Base-by-base conservation (phyloP, 2,113 vertebrate genomes). In the Zosterops japonicus region DNA sequence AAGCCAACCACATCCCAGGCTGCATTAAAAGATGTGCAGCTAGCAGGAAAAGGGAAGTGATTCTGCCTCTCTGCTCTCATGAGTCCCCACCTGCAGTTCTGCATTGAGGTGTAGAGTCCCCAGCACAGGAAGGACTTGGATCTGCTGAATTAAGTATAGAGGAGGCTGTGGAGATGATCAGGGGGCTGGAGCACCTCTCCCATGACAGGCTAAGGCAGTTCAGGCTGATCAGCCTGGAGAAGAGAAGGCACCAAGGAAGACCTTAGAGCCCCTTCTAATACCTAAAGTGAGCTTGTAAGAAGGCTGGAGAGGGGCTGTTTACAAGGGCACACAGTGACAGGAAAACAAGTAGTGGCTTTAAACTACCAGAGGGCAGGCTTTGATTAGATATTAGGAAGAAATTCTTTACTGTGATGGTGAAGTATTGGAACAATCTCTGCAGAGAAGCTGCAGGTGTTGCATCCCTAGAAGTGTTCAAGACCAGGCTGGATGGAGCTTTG, bases 251-350 rank as follows among this genome's bases (percentile, higher is more conserved):
- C 13, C 39, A 41, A 60, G 21, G 29, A 59, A 65, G 67, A 36
- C 3, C 11, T 55, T 31, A 10, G n/a, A 41, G 6, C 5, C 24
- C 7, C 7, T 41, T 60, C 11, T 22, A 35, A n/a, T 12, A 41
- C 7, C 9, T 29, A 21, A 12, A 14, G 16, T 12, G 46, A 61
- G 14, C 11, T 53, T 27, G 9, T 53, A 47, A 47, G 17, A 25
- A 60, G 24, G 16, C n/a, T 75, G 36, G 20, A 60, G 69, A 41
- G 16, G 39, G 11, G 21, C 24, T 75, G 7, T 25, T 74, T 29
- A 25, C 28, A 59, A 33, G 36, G 28, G 6, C 23, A 52, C 0
- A 0, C 11, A 28, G 33, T 33, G 44, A 36, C 8, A 44, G 52
- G 27, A 50, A 14, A 59, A 29, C 7, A 35, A 33, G 14, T 15